Base-by-base conservation (phyloP, 2,797 vertebrate genomes). In the Coendou prehensilis region DNA sequence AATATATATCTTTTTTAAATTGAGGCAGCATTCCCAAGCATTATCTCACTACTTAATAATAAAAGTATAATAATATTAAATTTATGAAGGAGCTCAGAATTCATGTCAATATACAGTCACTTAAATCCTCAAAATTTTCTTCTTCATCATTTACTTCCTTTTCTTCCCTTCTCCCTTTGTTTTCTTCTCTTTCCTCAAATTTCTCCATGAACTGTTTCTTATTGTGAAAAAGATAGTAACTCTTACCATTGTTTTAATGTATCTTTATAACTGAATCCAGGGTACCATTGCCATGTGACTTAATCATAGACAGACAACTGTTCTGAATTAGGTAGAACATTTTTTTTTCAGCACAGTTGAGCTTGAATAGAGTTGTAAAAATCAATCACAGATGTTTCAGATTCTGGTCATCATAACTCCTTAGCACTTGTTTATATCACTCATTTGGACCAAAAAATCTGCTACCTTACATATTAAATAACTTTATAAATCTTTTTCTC, bases 311-410 rank as follows among this genome's bases (percentile, higher is more conserved):
- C 11, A 89, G 69, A 59, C 87, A 96, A 81, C 89, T 96, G 80
- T 94, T 95, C 63, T 94, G 63, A 94, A 93, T 97, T 93, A 95
- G 20, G 56, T 54, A 80, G 57, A 95, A 64, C 18, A 45, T 71
- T 28, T 57, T 92, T 47, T 91, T 93, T 89, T 71, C 52, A 96
- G 75, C 94, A 45, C 47, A 80, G 23, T 94, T 93, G 50, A 96
- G 28, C 87, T 91, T 67, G 52, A 91, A 91, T 64, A 95, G 83
- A 63, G 41, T 50, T 89, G 13, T 89, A 89, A 87, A 93, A 96
- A 92, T 93, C 14, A 84, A 8, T 95, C 64, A 89, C 89, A 98
- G 87, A 95, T 96, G 84, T 95, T 95, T 94, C 54, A 97, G 86
- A 95, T 89, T 15, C n/a, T 94, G 61, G 22, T 45, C 28, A 69